These are phyloP conservation scores for Caenorhabditis becei DNA, from an alignment of 2,888 invertebrate genomes.

Conservation along the genomic window DNA sequence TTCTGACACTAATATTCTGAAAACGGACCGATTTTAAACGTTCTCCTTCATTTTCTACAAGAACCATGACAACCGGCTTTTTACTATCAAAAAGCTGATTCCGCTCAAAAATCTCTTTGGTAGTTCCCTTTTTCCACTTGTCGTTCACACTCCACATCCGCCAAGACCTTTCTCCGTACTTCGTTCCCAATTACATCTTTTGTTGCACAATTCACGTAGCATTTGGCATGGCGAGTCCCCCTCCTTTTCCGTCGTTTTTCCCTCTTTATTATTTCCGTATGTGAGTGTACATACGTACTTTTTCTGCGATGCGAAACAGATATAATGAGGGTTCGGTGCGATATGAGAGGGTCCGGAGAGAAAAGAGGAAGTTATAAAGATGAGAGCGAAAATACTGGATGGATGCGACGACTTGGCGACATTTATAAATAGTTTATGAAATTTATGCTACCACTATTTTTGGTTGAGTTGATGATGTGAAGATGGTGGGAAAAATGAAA, in stretches of 20 bases:
- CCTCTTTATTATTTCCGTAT: conserved; percentile 43
- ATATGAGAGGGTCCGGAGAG: conserved; percentile 7
- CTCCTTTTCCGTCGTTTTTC: neutral
- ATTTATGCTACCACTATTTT: neutral
- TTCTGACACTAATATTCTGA: too few relatives aligned
- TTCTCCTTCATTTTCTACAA: too few relatives aligned
- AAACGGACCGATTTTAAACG: too few relatives aligned
- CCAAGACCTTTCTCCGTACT: neutral
- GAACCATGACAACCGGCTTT: too few relatives aligned
- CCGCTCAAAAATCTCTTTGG: neutral
- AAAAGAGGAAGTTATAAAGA: neutral
- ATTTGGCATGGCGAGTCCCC: conserved; percentile 1
- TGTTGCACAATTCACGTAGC: conserved; percentile 9
- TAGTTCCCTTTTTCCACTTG: neutral
- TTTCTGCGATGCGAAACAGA: conserved; percentile 18
- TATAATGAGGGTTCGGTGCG: conserved; percentile 9
- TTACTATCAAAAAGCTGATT: too few relatives aligned
- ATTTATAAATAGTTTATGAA: neutral
- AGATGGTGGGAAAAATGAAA: too few relatives aligned
- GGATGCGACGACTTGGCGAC: neutral
- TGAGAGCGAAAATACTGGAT: neutral
- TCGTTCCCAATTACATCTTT: neutral
- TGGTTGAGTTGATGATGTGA: too few relatives aligned
- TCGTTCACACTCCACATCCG: neutral
- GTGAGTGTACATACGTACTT: conserved; percentile 15